phyloP scores from a whole-genome alignment of 2,113 vertebrate species.

The Lepisosteus osseus region DNA sequence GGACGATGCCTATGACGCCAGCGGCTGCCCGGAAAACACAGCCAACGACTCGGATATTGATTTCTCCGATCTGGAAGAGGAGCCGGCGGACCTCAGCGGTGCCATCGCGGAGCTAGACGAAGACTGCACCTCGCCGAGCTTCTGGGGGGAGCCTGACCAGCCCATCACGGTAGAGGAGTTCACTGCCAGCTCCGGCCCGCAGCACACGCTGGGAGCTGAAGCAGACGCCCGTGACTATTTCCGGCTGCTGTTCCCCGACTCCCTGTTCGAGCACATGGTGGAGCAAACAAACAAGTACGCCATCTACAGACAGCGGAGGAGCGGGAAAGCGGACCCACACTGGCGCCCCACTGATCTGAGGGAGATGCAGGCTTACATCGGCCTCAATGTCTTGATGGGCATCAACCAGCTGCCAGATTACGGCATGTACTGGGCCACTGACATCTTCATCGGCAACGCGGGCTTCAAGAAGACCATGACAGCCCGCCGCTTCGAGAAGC shows the following conservation, averaged over 20 bases:
- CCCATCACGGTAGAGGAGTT: constrained; percentile 69
- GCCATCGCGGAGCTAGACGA: constrained; percentile 59
- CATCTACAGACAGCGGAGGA: constrained; percentile 74
- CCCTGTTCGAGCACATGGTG: constrained; percentile 79
- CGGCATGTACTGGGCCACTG: constrained; percentile 77
- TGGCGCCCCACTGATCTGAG: constrained; percentile 73
- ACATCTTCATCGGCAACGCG: constrained; percentile 73
- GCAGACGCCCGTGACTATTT: constrained; percentile 79
- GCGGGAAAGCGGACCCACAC: constrained; percentile 70
- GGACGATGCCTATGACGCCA: constrained; percentile 69
- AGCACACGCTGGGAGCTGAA: constrained; percentile 73
- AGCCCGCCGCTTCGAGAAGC: constrained; percentile 68
- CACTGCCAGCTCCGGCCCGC: constrained; percentile 66
- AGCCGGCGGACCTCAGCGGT: constrained; percentile 66
- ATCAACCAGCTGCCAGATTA: constrained; percentile 75
- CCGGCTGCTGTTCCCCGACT: constrained; percentile 78
- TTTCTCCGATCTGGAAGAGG: constrained; percentile 76
- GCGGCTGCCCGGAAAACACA: constrained; percentile 67
- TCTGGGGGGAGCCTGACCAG: constrained; percentile 78
- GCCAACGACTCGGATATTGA: constrained; percentile 75
- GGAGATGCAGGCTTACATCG: constrained; percentile 72
- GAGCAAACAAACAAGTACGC: constrained; percentile 82
- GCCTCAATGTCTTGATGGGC: constrained; percentile 74
- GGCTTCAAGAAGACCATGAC: constrained; percentile 79
- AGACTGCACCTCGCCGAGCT: constrained; percentile 65